phyloP scores from a whole-genome alignment of 2,888 invertebrate genomes.

The Phlogophora meticulosa region DNA sequence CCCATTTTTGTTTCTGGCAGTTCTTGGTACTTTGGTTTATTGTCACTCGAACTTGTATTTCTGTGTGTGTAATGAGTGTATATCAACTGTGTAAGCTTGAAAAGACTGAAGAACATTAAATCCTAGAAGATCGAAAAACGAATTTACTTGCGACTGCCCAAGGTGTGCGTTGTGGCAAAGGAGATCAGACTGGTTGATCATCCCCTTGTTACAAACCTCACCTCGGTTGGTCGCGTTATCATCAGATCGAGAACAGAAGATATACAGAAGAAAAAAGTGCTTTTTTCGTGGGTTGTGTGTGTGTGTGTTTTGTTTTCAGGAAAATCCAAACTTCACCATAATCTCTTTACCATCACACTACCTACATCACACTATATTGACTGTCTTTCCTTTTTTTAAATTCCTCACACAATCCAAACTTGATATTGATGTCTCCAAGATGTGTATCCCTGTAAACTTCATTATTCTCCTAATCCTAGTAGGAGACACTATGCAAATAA shows the following conservation, averaged over 20 bases:
- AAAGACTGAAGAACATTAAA: conserved; percentile 18
- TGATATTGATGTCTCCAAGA: background rate
- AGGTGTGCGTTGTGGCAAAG: conserved; percentile 93
- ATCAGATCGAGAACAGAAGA: conserved; percentile 55
- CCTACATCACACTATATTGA: too few relatives aligned
- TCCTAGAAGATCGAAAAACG: conserved; percentile 49
- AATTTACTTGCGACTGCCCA: conserved; percentile 77
- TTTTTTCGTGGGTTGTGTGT: background rate
- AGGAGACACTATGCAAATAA: too few relatives aligned
- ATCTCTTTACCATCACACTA: too few relatives aligned
- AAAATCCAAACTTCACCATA: too few relatives aligned
- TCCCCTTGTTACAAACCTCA: conserved; percentile 94
- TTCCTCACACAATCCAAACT: too few relatives aligned
- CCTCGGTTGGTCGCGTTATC: conserved; percentile 86
- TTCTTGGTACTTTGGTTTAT: background rate
- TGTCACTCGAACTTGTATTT: background rate
- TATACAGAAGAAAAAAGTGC: background rate
- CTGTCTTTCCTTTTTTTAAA: too few relatives aligned
- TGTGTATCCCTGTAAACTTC: too few relatives aligned
- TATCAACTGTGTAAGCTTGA: background rate
- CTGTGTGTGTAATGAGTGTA: background rate
- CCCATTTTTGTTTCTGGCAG: background rate
- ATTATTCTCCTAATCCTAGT: too few relatives aligned
- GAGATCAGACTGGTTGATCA: conserved; percentile 90
- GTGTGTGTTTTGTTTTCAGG: background rate